These are phyloP conservation scores for Etheostoma perlongum DNA, from an alignment of 2,797 vertebrate species.

Conservation along the genomic window DNA sequence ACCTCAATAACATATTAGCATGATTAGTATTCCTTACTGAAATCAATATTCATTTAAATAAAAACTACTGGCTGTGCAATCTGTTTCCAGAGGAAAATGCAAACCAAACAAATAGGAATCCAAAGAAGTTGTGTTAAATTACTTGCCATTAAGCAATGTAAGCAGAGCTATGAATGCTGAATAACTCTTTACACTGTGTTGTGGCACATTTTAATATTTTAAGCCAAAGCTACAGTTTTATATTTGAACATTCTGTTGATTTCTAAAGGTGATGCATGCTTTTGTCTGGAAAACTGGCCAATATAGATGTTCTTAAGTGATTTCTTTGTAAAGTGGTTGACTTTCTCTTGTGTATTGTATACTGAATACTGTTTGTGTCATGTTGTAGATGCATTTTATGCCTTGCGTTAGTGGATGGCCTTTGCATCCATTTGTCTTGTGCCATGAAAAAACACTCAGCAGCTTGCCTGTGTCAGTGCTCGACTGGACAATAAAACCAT, in stretches of 20 bases:
- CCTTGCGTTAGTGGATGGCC: conserved; percentile 16
- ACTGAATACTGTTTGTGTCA: background rate
- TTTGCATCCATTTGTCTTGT: conserved; percentile 24
- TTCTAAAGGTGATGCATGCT: background rate
- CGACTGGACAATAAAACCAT: conserved; percentile 15
- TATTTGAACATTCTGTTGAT: background rate
- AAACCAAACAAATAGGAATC: background rate
- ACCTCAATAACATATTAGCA: conserved; percentile 21
- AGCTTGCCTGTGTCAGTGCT: background rate
- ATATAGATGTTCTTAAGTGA: background rate
- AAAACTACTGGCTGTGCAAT: conserved; percentile 23
- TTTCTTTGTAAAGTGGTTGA: background rate
- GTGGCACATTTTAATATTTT: conserved; percentile 6
- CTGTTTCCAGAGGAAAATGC: conserved; percentile 4
- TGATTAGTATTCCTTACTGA: conserved; percentile 27
- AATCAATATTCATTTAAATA: conserved; percentile 49
- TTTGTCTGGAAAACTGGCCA: background rate
- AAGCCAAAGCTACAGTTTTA: background rate
- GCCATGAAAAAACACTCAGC: conserved; percentile 35
- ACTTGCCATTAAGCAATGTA: background rate
- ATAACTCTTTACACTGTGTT: background rate
- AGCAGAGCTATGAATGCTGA: conserved; percentile 22
- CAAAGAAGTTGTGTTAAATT: background rate
- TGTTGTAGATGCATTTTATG: background rate
- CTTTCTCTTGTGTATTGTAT: background rate